Evolutionary conservation across 2,888 invertebrate species (phyloP), one percentile per base, ranked within the genome.

Genomic region (Hoplodrina ambigua): DNA sequence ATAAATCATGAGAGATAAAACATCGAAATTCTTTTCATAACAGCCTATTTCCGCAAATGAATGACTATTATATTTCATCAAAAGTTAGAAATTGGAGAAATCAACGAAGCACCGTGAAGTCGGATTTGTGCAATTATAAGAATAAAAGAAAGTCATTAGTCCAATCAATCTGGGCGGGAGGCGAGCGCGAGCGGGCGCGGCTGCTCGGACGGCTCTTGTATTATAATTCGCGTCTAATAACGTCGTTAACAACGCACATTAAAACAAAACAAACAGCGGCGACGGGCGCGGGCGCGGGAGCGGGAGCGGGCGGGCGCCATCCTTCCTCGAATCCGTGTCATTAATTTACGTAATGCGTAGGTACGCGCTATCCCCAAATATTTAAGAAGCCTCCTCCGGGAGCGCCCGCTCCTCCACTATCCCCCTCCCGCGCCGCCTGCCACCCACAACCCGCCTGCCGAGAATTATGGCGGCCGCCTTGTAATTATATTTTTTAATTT

Each of bases 401-500:
- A 94, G 95, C 94, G 92, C 93, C 94, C 94, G 93, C 88, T 93
- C 90, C 95, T 93, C 94, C 96, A 94, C 95, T 95, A 94, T 92
- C 90, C 90, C 90, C 89, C 87, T 75, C 84, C 84, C 90, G 86
- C 86, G 78, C 87, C 89, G 76, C 90, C 89, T 85, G 87, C 89
- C 90, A 86, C 91, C 81, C 89, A 86, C 91, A 82, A 86, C 90
- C 92, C 95, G 92, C 95, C 94, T 89, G 94, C 92, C 93, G 95
- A 96, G 96, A 96, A 96, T 96, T 96, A 96, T 96, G 96, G 96
- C 96, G 96, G 96, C 96, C 96, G 96, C 96, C 96, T 96, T 96
- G 96, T 97, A 97, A 97, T 97, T 97, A 97, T 96, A 96, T 97
- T 97, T 97, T 97, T 97, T 97, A 97, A 97, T 97, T 97, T 97